Percentiles rank a stretch among this genome's conserved stretches.
These are phyloP conservation scores for Xestia rhomboidea DNA, from an alignment of 2,888 invertebrate genomes.

Conservation along the genomic window DNA sequence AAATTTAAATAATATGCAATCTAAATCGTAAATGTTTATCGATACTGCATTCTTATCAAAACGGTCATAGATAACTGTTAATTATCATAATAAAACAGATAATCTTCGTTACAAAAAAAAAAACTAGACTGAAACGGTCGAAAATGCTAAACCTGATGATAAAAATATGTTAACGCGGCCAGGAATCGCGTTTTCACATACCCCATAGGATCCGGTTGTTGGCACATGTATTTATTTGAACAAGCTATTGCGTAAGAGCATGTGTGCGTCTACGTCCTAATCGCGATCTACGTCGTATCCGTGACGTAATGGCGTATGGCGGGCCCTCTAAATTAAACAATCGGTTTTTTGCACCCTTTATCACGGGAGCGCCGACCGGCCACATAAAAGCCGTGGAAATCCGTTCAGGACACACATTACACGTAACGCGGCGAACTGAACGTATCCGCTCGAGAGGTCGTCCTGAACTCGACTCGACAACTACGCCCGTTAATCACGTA, in stretches of 20 bases:
- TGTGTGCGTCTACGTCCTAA: conserved; percentile 82
- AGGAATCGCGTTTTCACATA: conserved; percentile 82
- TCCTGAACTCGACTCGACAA: conserved; percentile 75
- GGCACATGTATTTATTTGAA: conserved; percentile 88
- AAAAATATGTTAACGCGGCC: conserved; percentile 47
- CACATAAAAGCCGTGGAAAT: conserved; percentile 89
- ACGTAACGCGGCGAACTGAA: conserved; percentile 87
- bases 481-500: conserved; percentile 55
- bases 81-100: conserved; percentile 6
- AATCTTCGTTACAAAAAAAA: conserved; percentile 15
- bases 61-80: conserved; percentile 17
- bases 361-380: conserved; percentile 85
- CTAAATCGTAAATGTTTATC: conserved; percentile 35
- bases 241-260: conserved; percentile 86
- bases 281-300: conserved; percentile 82
- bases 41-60: conserved; percentile 31
- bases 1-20: conserved; percentile 13
- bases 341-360: conserved; percentile 89
- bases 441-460: conserved; percentile 80
- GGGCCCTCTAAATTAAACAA: conserved; percentile 87
- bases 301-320: conserved; percentile 84
- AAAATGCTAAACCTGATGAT: neutral
- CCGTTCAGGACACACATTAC: conserved; percentile 89
- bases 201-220: conserved; percentile 83
- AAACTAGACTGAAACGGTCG: conserved; percentile 1